Percentiles rank a stretch among this genome's conserved stretches.
phyloP scores from a whole-genome alignment of 30 jellyfish, hydroid and myxozoan genomes.

The Hydractinia echinata region DNA sequence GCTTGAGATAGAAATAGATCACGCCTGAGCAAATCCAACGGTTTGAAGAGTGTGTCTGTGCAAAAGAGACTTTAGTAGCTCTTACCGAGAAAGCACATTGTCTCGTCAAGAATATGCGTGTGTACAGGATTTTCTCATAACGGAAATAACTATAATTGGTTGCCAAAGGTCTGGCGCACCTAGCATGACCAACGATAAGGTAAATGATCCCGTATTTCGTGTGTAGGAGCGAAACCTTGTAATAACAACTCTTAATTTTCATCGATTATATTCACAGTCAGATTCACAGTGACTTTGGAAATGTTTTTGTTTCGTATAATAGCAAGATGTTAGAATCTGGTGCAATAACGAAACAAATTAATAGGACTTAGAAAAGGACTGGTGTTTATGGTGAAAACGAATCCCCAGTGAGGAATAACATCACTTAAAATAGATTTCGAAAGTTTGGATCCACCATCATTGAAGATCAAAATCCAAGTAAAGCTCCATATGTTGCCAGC shows the following conservation, averaged over 20 bases:
- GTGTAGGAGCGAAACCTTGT: neutral
- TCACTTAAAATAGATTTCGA: neutral
- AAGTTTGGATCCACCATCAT: neutral
- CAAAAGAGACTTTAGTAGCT: neutral
- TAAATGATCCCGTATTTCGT: neutral
- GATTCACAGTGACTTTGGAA: neutral
- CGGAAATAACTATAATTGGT: neutral
- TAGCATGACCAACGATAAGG: constrained; percentile 1
- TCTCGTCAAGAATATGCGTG: constrained; percentile 2
- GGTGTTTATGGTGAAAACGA: constrained; percentile 8
- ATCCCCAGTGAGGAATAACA: neutral
- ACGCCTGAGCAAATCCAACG: neutral
- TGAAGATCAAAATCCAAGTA: constrained; percentile 7
- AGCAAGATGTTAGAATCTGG: neutral
- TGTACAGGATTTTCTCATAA: neutral
- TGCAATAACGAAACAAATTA: neutral
- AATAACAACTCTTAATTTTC: neutral
- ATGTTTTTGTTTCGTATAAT: neutral
- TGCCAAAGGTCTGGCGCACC: constrained; percentile 4
- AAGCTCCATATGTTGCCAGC: constrained; percentile 6
- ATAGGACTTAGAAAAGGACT: neutral
- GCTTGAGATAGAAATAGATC: neutral
- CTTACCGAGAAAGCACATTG: neutral
- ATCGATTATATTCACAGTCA: neutral
- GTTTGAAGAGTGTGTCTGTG: neutral